Evolutionary conservation across 1,140 invertebrate genomes (phyloP), one percentile per base, ranked within the genome.

Genomic region (Heliothis subflexa): DNA sequence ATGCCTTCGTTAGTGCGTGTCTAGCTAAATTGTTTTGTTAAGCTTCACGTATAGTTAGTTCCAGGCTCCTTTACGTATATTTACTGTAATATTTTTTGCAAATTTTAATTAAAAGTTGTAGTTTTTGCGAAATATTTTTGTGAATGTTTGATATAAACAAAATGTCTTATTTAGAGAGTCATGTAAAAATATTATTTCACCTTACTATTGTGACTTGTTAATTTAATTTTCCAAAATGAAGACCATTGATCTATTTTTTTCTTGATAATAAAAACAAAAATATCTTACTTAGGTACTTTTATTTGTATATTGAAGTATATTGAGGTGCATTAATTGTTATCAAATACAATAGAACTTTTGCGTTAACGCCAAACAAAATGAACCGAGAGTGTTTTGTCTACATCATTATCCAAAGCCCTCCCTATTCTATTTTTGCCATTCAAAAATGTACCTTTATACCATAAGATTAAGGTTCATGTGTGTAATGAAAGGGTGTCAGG

Each of bases 341-440:
- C 33, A 45, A 10, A 59, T 25, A 59, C 55, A 28, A n/a, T 40
- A 40, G 40, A 62, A 62, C 28, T 16, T 40, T 40, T 14, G 9
- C 61, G 28, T 62, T 62, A 45, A 62, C 40, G 61, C n/a, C 61
- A 73, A 21, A 14, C 50, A 73, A 73, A 47, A 47, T 62, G 61
- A 45, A 62, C 21, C 57, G 57, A 33, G 33, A 62, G 61, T 62
- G 33, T 62, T 62, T 62, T 14, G 61, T 62, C 61, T 62, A 62
- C 71, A 59, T 73, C 71, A 59, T 73, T 73, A 73, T 73, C 71
- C 45, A 57, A 77, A 71, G 50, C 66, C 85, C 81, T 78, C 85
- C 84, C 77, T 87, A 85, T 87, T 83, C 82, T 83, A 78, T 68
- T 13, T 16, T n/a, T 50, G 12, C 16, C 40, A 74, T 28, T 18